Evolutionary conservation across 2,113 vertebrate genomes (phyloP), one percentile per base, ranked within the genome.

Genomic region (Verasper variegatus): DNA sequence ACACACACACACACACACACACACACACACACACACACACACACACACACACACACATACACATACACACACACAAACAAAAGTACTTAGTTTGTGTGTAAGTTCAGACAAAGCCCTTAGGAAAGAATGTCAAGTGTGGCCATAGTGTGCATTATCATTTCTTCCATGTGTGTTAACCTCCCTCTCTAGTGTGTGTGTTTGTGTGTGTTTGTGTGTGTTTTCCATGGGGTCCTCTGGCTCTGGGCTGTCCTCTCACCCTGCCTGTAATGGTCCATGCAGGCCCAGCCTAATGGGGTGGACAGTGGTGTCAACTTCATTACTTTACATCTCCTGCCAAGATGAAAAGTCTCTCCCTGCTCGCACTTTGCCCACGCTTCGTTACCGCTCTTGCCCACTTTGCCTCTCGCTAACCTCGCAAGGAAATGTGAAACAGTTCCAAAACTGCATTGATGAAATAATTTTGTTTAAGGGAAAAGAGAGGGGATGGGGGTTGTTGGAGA

Each of bases 281-380:
- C 90, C 86, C 77, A 84, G 88, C 89, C 84, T 95, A 95, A 94
- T 95, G 94, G 90, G 90, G 89, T 94, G 92, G 92, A 91, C 92
- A 89, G 84, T 84, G 71, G 91, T 93, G 92, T 92, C 91, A 93
- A 91, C 91, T 94, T 93, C 90, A 93, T 95, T 94, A 93, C 84
- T 88, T 94, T 94, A 90, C 91, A 90, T 93, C 91, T 92, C 88
- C 89, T 81, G 81, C 89, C 91, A 89, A 91, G 91, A 92, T 91
- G 89, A 90, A 76, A 88, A 85, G 86, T 91, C 83, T 91, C 84
- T 74, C 63, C 77, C 62, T 90, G 60, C 71, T 76, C 66, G 69
- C 82, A 75, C 72, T 78, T 42, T 78, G 57, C 84, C 75, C 74
- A 81, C 26, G 84, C 82, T 91, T 83, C 83, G 87, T 90, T 89